Evolutionary conservation across 2,888 invertebrate genomes (phyloP), one percentile per base, ranked within the genome.

Genomic region (Netelia inedita): DNA sequence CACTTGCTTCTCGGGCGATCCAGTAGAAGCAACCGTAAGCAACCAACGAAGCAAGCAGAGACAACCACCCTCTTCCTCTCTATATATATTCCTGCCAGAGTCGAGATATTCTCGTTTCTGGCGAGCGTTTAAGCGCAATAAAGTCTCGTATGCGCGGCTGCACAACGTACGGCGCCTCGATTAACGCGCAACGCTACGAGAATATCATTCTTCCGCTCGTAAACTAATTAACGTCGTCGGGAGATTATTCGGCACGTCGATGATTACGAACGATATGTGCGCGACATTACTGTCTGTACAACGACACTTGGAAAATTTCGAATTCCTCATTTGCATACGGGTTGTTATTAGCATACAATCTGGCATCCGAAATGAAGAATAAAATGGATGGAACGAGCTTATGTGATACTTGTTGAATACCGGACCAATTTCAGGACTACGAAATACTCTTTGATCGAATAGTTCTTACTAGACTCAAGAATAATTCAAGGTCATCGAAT

Each of bases 61-160:
- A 72, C 74, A 71, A 63, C 61, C 21, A 71, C 71, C 72, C 68
- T 61, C 53, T 14, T 43, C 72, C 68, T 72, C 10, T 21, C 43
- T 23, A 55, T 46, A 79, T 61, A 79, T 57, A 57, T 21, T 19
- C 55, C 74, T 35, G 21, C 63, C 5, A 63, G 35, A 79, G 71
- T 43, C 79, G 81, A 80, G 80, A 84, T 84, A 83, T 76, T 73
- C 82, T 63, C 66, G 73, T 59, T 80, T 57, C 83, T 73, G 78
- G 81, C 59, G 74, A 84, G 83, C 83, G 82, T 86, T 88, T 88
- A 87, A 86, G 83, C 83, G 85, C 87, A 87, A 88, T 88, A 88
- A 88, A 87, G 83, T 86, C 85, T 57, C 19, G 19, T 46, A 1
- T 46, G 46, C 46, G 46, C 46, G 74, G 65, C 65, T 73, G 65